phyloP scores from a whole-genome alignment of 2,113 vertebrate species.

The Aegypius monachus region DNA sequence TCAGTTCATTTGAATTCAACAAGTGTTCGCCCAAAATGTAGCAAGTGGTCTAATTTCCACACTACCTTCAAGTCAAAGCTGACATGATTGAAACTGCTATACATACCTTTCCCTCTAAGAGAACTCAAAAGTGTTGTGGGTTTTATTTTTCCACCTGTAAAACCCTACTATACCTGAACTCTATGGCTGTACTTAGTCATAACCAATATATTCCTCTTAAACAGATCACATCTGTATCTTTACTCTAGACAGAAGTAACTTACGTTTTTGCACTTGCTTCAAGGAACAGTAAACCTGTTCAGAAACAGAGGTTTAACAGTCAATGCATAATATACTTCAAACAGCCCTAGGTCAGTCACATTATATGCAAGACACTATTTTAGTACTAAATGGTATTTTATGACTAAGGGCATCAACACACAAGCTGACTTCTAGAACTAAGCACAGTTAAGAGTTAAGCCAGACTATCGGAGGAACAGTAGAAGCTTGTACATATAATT shows the following conservation, averaged over 20 bases:
- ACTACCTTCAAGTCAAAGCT: neutral
- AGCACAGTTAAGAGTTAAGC: neutral
- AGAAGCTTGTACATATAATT: neutral
- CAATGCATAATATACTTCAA: neutral
- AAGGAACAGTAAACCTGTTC: slow-evolving; percentile 90
- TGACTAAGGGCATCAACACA: neutral
- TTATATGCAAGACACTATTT: neutral
- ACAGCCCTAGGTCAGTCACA: neutral
- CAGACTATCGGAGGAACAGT: neutral
- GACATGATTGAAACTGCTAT: accelerated
- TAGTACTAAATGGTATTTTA: neutral
- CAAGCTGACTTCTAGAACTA: neutral
- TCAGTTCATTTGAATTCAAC: neutral
- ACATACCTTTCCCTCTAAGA: neutral
- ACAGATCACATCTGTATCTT: neutral
- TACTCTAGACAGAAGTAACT: slow-evolving; percentile 55
- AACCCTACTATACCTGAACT: neutral
- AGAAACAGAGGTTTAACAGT: slow-evolving; percentile 67
- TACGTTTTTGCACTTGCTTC: slow-evolving; percentile 99
- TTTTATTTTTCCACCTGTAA: neutral
- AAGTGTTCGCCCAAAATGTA: neutral
- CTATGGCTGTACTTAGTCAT: neutral
- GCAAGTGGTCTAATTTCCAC: neutral
- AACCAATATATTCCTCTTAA: neutral
- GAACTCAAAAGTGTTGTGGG: neutral